Base-by-base conservation (phyloP, 2,113 vertebrate genomes). In the Acanthisitta chloris region DNA sequence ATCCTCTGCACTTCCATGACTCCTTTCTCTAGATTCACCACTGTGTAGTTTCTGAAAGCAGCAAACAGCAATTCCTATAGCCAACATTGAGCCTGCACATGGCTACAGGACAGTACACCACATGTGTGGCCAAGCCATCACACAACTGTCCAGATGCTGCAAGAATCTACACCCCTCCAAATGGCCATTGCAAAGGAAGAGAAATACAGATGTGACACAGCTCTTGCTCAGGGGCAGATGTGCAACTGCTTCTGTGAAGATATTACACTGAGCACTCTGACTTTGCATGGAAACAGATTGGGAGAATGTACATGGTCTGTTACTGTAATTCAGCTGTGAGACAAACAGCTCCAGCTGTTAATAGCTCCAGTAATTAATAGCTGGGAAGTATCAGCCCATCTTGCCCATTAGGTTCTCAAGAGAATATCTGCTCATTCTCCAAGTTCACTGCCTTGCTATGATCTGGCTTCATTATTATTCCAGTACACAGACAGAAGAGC, bases 11-110 rank as follows among this genome's bases (percentile, higher is more conserved):
- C 99, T 84, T 99, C 99, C 97, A 99, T 81, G 67, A 98, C 97
- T 42, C 99, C 99, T 58, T 99, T 99, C 95, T 99, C 98, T 3
- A 98, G 97, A 83, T 99, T 99, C 88, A 99, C 99, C 94, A 99
- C 99, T 0, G 99, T 99, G 98, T 99, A 99, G 97, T 99, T 99
- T 96, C 99, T 99, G 51, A 18, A 96, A 84, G 24, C 6, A 17
- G 81, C 16, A 94, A 78, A 61, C 1, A 46, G 40, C 15, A 10
- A 3, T 31, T 29, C 26, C 8, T 33, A 7, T 21, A 23, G 57
- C 9, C 17, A 65, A 5, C 16, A 12, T 8, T 40, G 45, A 25
- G 8, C 49, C 31, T 18, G 26, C 72, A 74, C 4, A 3, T 52
- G 25, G 29, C 51, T 19, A 4, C 45, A 25, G 46, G 46, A 76